These are phyloP conservation scores for Oscheius myriophilus DNA, from an alignment of 2,888 invertebrate genomes.

Conservation along the genomic window DNA sequence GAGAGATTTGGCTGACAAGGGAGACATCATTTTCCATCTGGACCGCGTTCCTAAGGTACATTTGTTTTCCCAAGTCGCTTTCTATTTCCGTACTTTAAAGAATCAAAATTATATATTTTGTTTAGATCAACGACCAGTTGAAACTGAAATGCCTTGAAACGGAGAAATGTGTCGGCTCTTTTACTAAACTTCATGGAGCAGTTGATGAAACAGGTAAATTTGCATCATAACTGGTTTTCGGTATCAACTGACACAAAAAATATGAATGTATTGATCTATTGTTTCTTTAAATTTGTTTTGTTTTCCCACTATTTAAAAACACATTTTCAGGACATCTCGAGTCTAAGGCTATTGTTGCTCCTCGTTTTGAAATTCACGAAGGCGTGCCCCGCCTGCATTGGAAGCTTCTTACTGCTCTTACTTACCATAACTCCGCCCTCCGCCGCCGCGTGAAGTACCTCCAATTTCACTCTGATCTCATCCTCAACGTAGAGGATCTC, in stretches of 20 bases:
- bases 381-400: conserved; percentile 10
- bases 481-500: conserved; percentile 21
- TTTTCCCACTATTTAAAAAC: background rate
- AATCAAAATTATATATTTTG: background rate
- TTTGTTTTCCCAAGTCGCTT: background rate
- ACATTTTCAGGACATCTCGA: conserved; percentile 28
- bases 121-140: conserved; percentile 17
- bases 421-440: conserved; percentile 4
- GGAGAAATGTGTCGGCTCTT: conserved; percentile 17
- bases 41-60: conserved; percentile 21
- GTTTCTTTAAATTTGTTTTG: too few species aligned
- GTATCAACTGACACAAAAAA: background rate
- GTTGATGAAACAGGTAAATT: conserved; percentile 24
- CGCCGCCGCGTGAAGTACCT: conserved; percentile 18
- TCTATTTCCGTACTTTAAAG: background rate
- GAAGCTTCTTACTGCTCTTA: conserved; percentile 9
- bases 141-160: conserved; percentile 13
- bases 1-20: conserved; percentile 22
- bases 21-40: conserved; percentile 29
- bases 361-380: conserved; percentile 16
- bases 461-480: conserved; percentile 12
- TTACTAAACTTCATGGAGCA: conserved; percentile 12
- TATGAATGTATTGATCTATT: background rate
- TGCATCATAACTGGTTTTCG: too few species aligned
- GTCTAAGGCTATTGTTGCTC: conserved; percentile 12